Percentiles rank a stretch among this genome's conserved stretches.
These are phyloP conservation scores for Thalpophila matura DNA, from an alignment of 2,888 invertebrate genomes.

Conservation along the genomic window DNA sequence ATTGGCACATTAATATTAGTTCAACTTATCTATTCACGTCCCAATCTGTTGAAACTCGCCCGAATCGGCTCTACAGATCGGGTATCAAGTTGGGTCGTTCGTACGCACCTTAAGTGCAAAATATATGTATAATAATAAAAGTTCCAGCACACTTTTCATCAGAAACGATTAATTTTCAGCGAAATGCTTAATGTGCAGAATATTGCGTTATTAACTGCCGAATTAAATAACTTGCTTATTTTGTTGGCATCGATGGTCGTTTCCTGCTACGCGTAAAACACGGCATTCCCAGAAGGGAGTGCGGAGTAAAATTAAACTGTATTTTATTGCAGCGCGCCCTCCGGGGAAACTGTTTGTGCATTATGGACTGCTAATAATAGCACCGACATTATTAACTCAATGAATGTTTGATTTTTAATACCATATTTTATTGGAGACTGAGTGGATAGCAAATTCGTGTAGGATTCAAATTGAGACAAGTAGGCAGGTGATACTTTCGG, in stretches of 20 bases:
- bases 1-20: too few species aligned
- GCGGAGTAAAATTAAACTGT: constrained; percentile 53
- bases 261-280: constrained; percentile 45
- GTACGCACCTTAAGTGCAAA: too few species aligned
- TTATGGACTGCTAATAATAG: constrained; percentile 51
- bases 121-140: constrained; percentile 3
- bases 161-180: constrained; percentile 8
- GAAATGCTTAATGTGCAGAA: constrained; percentile 38
- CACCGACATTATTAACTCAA: constrained; percentile 33
- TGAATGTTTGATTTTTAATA: constrained; percentile 35
- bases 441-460: background rate
- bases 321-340: constrained; percentile 54
- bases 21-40: too few species aligned
- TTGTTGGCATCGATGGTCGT: constrained; percentile 38
- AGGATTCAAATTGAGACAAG: background rate
- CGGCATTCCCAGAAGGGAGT: constrained; percentile 49
- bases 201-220: constrained; percentile 36
- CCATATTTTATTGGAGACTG: constrained; percentile 6
- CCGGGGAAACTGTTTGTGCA: constrained; percentile 37
- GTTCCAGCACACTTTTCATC: constrained; percentile 12
- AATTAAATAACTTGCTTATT: constrained; percentile 50
- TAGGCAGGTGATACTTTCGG: too few species aligned
- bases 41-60: too few species aligned
- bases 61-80: too few species aligned
- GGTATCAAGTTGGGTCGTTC: too few species aligned